Evolutionary conservation across 1,140 invertebrate species (phyloP).

Genomic region (Zophobas morio): DNA sequence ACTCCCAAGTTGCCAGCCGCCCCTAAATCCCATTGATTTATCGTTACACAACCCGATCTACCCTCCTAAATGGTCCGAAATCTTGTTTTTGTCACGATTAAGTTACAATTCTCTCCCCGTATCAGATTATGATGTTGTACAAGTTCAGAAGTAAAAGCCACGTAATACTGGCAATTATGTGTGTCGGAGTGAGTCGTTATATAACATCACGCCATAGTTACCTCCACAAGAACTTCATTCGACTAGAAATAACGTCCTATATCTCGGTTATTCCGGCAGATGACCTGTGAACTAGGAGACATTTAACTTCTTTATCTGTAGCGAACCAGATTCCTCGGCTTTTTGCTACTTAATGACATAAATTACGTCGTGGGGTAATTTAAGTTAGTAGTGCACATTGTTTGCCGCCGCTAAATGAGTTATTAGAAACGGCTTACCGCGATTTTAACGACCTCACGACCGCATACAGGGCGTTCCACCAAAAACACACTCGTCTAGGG

Average conservation of each 20-base stretch:
- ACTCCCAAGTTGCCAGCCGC: too few species aligned
- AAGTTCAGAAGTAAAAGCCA: conserved; percentile 36
- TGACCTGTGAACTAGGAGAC: conserved; percentile 45
- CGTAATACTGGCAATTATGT: conserved; percentile 40
- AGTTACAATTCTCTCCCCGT: conserved; percentile 28
- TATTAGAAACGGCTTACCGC: conserved; percentile 49
- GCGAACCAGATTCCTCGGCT: conserved; percentile 53
- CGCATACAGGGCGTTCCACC: too few species aligned
- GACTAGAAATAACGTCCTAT: conserved; percentile 40
- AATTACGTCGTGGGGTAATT: conserved; percentile 53
- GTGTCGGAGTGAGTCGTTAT: conserved; percentile 26
- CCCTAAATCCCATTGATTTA: background rate
- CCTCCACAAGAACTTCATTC: conserved; percentile 36
- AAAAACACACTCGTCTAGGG: too few species aligned
- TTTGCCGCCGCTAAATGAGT: conserved; percentile 51
- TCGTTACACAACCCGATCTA: background rate
- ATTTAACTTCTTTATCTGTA: conserved; percentile 63
- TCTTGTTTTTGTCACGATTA: conserved; percentile 18
- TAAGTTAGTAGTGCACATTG: conserved; percentile 50
- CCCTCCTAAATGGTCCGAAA: background rate
- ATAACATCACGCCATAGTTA: conserved; percentile 30
- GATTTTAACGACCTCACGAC: conserved; percentile 23
- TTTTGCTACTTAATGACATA: conserved; percentile 61
- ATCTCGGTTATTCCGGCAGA: conserved; percentile 38
- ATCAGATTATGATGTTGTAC: conserved; percentile 22